A percentile compares a stretch with the other conserved stretches of the same genome.
Conservation (phyloP, 2,797 vertebrate genomes). For the Carcharodon carcharias region DNA sequence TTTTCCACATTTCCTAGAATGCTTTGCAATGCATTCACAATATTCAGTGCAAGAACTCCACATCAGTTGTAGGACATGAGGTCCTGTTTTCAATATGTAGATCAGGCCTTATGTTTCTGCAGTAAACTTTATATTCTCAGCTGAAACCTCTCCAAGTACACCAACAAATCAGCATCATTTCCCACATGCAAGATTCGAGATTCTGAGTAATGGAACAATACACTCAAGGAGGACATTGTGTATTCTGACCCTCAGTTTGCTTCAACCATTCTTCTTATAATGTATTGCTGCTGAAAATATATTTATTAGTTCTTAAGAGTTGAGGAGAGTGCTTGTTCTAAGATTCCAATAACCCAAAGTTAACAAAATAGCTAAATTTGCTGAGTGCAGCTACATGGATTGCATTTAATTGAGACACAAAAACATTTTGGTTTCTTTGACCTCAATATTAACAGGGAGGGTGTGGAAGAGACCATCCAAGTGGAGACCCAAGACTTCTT, state of each 20-base stretch:
- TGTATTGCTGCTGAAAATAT: neutral
- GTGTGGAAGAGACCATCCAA: neutral
- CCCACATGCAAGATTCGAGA: neutral
- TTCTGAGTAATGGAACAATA: neutral
- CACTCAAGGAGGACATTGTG: neutral
- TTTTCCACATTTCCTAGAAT: neutral
- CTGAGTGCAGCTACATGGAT: neutral
- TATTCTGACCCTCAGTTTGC: neutral
- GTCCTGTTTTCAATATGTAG: too few relatives aligned
- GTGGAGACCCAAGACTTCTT: neutral
- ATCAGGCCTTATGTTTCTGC: neutral
- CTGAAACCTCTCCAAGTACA: neutral
- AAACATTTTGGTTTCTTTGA: neutral
- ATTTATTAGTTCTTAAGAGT: neutral
- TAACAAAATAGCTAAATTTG: neutral
- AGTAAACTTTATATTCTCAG: neutral
- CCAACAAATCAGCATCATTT: neutral
- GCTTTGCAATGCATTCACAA: neutral
- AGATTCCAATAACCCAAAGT: neutral
- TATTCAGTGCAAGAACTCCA: neutral
- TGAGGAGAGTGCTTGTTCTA: neutral
- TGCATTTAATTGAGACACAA: neutral
- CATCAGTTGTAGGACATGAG: too few relatives aligned
- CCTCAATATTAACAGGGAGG: neutral
- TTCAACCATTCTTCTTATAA: neutral